Evolutionary conservation across 2,797 vertebrate species (phyloP).

Genomic region (Aplochiton taeniatus): DNA sequence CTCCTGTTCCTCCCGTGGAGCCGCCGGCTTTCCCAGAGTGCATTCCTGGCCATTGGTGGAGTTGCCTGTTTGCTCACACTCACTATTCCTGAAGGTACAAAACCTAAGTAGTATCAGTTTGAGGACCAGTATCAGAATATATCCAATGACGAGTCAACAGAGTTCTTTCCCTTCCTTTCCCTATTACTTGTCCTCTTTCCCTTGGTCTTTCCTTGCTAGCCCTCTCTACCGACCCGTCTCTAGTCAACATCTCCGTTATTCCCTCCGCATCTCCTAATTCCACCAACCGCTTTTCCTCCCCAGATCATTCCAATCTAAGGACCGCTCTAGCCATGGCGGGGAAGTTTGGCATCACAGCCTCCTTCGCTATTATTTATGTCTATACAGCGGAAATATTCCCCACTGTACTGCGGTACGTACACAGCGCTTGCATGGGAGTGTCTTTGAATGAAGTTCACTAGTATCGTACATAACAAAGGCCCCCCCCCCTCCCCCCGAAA

Average conservation of each 20-base stretch:
- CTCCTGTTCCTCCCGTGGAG: constrained; percentile 68
- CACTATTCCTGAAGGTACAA: constrained; percentile 61
- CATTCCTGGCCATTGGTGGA: constrained; percentile 68
- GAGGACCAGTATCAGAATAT: too few relatives aligned
- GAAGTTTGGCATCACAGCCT: constrained; percentile 90
- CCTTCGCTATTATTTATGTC: constrained; percentile 90
- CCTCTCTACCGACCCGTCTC: too few relatives aligned
- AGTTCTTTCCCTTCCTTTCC: too few relatives aligned
- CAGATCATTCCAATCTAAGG: constrained; percentile 60
- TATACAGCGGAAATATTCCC: constrained; percentile 92
- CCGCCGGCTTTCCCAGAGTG: constrained; percentile 63
- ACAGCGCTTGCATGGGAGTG: not conserved
- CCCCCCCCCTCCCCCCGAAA: not conserved
- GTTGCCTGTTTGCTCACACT: constrained; percentile 73
- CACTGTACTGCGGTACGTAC: constrained; percentile 75
- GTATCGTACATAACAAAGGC: not conserved
- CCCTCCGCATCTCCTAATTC: too few relatives aligned
- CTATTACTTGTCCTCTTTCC: too few relatives aligned
- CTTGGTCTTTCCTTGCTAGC: too few relatives aligned
- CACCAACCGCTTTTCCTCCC: not conserved
- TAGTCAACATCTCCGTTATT: too few relatives aligned
- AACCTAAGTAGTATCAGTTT: too few relatives aligned
- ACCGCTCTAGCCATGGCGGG: constrained; percentile 84
- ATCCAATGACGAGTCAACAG: too few relatives aligned
- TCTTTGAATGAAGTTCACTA: not conserved